Evolutionary conservation across 2,797 vertebrate genomes (phyloP).

Genomic region (Masticophis lateralis): DNA sequence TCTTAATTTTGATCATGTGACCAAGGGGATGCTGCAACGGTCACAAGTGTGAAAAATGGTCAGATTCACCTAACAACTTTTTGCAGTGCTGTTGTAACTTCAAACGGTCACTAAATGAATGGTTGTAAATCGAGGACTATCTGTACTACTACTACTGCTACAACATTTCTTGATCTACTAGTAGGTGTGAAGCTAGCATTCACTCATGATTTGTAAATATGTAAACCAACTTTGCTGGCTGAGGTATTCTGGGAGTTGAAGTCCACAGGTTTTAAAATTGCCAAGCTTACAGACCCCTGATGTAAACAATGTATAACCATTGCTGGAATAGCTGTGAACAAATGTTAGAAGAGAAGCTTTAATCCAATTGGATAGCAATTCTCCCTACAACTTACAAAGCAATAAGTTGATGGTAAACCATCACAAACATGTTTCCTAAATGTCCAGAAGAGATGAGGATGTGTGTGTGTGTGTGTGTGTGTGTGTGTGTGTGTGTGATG

Average conservation of each 20-base stretch:
- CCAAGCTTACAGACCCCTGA: too few relatives aligned
- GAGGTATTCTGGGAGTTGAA: too few relatives aligned
- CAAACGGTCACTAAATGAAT: not conserved
- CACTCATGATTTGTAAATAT: not conserved
- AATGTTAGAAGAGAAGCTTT: not conserved
- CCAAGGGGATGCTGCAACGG: not conserved
- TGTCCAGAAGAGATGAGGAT: not conserved
- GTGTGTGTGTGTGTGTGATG: not conserved
- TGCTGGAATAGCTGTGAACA: not conserved
- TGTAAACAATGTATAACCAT: not conserved
- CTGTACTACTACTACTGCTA: not conserved
- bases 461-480: not conserved
- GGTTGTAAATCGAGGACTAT: not conserved
- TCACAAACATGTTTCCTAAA: not conserved
- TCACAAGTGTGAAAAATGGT: not conserved
- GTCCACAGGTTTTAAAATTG: too few relatives aligned
- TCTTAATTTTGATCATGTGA: not conserved
- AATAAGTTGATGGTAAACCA: not conserved
- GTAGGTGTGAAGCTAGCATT: not conserved
- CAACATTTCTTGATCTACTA: not conserved
- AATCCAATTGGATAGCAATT: not conserved
- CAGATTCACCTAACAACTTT: not conserved
- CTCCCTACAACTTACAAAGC: not conserved
- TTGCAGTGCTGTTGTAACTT: not conserved
- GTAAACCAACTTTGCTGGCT: not conserved